phyloP scores from a whole-genome alignment of 2,797 vertebrate species.

The Poeciliopsis presidionis region DNA sequence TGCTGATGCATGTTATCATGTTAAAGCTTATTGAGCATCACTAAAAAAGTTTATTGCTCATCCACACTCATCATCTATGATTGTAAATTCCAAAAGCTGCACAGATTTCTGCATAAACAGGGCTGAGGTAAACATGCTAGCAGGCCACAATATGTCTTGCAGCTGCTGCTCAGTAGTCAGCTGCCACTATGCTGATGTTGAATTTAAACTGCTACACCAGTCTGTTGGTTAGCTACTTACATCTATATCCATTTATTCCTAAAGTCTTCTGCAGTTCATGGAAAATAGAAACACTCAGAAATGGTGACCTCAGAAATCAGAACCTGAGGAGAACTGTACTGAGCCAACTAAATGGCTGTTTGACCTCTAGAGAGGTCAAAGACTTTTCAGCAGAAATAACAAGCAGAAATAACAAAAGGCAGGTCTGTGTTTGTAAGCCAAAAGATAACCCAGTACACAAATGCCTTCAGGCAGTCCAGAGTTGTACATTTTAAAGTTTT shows the following conservation, averaged over 20 bases:
- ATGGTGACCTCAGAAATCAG: background rate
- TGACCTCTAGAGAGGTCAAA: background rate
- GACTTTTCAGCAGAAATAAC: background rate
- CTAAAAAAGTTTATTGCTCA: constrained; percentile 2
- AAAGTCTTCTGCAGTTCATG: background rate
- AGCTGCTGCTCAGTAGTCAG: constrained; percentile 42
- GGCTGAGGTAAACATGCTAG: constrained; percentile 46
- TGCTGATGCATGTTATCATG: constrained; percentile 16
- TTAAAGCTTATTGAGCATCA: constrained; percentile 4
- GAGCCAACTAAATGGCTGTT: background rate
- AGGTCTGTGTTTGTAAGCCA: background rate
- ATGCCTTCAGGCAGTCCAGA: background rate
- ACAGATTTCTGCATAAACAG: constrained; percentile 28
- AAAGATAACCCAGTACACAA: background rate
- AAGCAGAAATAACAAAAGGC: background rate
- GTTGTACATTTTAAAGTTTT: background rate
- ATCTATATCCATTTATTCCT: background rate
- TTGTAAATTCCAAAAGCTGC: constrained; percentile 23
- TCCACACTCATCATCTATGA: constrained; percentile 6
- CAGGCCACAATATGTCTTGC: constrained; percentile 40
- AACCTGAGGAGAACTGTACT: background rate
- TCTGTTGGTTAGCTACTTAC: background rate
- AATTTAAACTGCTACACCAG: constrained; percentile 8
- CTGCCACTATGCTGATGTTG: constrained; percentile 10
- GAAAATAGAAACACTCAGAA: background rate